phyloP scores from a whole-genome alignment of 2,888 invertebrate genomes.

The Rugalucina vietnamica region DNA sequence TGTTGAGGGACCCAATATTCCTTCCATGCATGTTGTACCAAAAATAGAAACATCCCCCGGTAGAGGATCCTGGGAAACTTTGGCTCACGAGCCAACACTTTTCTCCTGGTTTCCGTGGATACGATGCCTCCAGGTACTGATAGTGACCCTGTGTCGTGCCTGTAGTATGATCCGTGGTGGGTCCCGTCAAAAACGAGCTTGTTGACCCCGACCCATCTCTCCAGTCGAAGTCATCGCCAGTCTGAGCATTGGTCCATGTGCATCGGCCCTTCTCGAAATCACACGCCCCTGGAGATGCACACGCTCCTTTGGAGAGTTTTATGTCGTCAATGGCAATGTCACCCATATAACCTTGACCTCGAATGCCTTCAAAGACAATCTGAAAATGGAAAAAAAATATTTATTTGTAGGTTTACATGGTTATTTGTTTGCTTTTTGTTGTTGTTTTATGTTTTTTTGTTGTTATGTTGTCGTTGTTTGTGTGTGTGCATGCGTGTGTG shows the following conservation, averaged over 20 bases:
- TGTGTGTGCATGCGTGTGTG: too few relatives aligned
- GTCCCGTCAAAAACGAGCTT: conserved; percentile 74
- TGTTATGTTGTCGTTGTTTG: too few relatives aligned
- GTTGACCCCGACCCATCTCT: conserved; percentile 68
- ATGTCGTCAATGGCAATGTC: conserved; percentile 81
- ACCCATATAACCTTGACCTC: conserved; percentile 71
- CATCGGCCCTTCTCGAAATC: conserved; percentile 76
- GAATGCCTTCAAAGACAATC: conserved; percentile 78
- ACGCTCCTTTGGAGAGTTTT: conserved; percentile 59
- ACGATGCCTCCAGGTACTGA: conserved; percentile 73
- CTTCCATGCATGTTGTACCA: conserved; percentile 75
- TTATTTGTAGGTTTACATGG: too few relatives aligned
- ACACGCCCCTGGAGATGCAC: conserved; percentile 67
- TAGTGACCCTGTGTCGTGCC: conserved; percentile 69
- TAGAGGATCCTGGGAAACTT: conserved; percentile 63
- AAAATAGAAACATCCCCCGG: conserved; percentile 71
- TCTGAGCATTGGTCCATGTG: conserved; percentile 73
- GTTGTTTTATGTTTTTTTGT: too few relatives aligned
- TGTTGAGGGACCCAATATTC: conserved; percentile 71
- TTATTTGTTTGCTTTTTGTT: too few relatives aligned
- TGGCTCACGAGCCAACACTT: conserved; percentile 71
- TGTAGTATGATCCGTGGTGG: conserved; percentile 72
- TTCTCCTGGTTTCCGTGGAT: conserved; percentile 70
- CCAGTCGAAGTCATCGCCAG: conserved; percentile 80
- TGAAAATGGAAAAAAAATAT: conserved; percentile 32